phyloP scores from a whole-genome alignment of 2,888 invertebrate species.

The Ornithoptera alexandrae region DNA sequence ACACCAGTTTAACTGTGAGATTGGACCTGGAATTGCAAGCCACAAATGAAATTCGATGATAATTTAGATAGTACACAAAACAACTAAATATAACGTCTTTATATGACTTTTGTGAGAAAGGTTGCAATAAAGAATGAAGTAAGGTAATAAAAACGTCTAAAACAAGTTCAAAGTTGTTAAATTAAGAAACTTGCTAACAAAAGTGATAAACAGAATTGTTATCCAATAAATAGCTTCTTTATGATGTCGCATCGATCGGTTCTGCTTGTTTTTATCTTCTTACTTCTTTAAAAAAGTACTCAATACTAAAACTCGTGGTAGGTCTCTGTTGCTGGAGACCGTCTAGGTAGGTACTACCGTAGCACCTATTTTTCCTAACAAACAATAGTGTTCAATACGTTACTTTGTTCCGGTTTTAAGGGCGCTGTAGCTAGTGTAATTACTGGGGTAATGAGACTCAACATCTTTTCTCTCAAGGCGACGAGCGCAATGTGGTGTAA shows the following conservation, averaged over 20 bases:
- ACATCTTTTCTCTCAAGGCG: no score
- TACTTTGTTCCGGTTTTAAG: no score
- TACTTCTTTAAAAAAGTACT: no score
- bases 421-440: no score
- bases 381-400: no score
- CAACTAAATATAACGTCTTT: not conserved
- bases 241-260: slow-evolving; percentile 19
- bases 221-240: slow-evolving; percentile 24
- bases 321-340: no score
- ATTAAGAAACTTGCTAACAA: slow-evolving; percentile 28
- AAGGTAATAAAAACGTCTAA: slow-evolving; percentile 13
- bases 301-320: no score
- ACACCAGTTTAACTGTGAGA: not conserved
- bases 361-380: no score
- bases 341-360: no score
- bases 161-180: slow-evolving; percentile 28
- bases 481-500: no score
- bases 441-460: no score
- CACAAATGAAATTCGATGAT: not conserved
- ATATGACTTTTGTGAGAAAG: slow-evolving; percentile 2
- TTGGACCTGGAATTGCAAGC: not conserved
- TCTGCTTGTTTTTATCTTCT: slow-evolving; percentile 15
- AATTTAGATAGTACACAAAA: not conserved
- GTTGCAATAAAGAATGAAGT: slow-evolving; percentile 10
- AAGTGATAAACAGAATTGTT: slow-evolving; percentile 28